Percentiles rank a stretch among this genome's conserved stretches.
These are phyloP conservation scores for Rhynchonema sp. DNA, from an alignment of 2,888 invertebrate species.

Conservation along the genomic window DNA sequence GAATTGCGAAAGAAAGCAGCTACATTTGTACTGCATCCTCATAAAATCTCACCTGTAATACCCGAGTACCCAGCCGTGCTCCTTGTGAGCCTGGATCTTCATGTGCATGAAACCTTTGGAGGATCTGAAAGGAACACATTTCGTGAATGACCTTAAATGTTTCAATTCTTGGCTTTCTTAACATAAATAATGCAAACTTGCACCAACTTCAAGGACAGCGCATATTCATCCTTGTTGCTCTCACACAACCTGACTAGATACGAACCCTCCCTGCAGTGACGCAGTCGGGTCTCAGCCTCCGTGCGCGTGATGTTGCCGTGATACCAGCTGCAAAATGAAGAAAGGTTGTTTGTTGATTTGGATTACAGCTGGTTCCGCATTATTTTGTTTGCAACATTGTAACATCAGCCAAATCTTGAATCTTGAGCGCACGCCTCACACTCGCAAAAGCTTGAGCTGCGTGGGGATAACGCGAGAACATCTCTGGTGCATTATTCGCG, in stretches of 20 bases:
- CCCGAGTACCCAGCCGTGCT: slow-evolving; percentile 40
- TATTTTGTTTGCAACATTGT: no score
- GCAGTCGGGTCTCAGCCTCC: slow-evolving; percentile 69
- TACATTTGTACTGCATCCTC: no score
- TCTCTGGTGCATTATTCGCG: no score
- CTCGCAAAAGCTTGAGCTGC: no score
- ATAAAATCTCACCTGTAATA: no score
- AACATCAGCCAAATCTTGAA: no score
- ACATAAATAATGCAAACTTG: not conserved
- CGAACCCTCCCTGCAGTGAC: slow-evolving; percentile 66
- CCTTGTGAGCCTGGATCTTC: slow-evolving; percentile 45
- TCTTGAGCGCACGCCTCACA: no score
- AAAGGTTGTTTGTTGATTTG: slow-evolving; percentile 1
- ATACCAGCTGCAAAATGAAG: slow-evolving; percentile 52
- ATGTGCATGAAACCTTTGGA: slow-evolving; percentile 90
- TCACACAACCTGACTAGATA: slow-evolving; percentile 84
- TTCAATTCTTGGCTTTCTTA: no score
- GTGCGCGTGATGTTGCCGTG: slow-evolving; percentile 75
- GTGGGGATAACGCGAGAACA: no score
- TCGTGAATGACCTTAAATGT: no score
- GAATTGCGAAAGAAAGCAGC: no score
- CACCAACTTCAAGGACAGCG: slow-evolving; percentile 7
- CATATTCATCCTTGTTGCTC: slow-evolving; percentile 70
- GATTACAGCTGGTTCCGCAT: no score
- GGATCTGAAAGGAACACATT: slow-evolving; percentile 60